phyloP scores from a whole-genome alignment of 2,113 vertebrate genomes.

The Brachypteracias leptosomus region DNA sequence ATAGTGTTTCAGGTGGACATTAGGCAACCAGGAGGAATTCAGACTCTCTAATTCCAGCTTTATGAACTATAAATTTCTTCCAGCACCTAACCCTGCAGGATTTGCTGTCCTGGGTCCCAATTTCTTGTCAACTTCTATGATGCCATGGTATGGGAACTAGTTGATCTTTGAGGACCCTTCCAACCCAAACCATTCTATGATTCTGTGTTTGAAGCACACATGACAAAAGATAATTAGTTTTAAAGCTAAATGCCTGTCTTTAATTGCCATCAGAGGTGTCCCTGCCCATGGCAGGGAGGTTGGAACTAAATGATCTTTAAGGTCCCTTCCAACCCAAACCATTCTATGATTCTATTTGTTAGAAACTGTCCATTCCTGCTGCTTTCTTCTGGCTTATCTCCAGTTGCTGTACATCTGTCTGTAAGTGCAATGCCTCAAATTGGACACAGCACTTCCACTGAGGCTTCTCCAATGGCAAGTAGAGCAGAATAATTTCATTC shows the following conservation, averaged over 20 bases:
- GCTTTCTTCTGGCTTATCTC: neutral
- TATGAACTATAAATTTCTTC: neutral
- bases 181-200: too few relatives aligned
- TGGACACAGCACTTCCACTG: neutral
- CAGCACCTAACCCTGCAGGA: neutral
- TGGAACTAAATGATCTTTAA: too few relatives aligned
- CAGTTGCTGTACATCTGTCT: neutral
- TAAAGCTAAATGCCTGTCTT: neutral
- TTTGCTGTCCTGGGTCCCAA: neutral
- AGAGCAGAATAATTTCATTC: slow-evolving; percentile 56
- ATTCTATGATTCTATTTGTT: neutral
- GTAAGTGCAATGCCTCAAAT: neutral
- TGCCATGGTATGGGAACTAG: too few relatives aligned
- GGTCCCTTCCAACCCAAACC: too few relatives aligned
- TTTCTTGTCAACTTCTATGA: neutral
- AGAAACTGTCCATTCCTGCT: neutral
- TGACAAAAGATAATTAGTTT: neutral
- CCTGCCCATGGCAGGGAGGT: too few relatives aligned
- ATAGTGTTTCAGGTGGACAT: neutral
- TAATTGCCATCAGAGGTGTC: too few relatives aligned
- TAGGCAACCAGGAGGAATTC: neutral
- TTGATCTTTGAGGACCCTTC: too few relatives aligned
- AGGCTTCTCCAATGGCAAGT: slow-evolving; percentile 20
- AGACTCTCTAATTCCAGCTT: neutral
- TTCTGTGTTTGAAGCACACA: neutral